Conservation (phyloP, 2,888 invertebrate species). For the Eremobia ochroleuca region DNA sequence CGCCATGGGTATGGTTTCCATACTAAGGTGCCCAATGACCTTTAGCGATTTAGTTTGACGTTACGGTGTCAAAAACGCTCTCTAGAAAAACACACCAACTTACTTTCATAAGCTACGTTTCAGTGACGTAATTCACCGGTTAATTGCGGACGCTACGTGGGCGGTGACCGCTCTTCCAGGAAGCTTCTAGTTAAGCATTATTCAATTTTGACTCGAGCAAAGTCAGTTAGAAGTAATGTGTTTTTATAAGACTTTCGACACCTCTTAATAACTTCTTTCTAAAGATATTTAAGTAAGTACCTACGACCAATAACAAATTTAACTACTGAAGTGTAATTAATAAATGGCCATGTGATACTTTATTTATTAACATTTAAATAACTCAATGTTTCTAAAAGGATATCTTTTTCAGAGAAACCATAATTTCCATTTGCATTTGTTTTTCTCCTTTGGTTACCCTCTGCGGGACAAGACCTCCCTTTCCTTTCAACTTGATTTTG, state of each 20-base stretch:
- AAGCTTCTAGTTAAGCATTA: too few species aligned
- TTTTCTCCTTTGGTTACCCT: background rate
- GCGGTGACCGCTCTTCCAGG: too few species aligned
- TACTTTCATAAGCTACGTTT: too few species aligned
- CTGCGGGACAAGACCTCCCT: background rate
- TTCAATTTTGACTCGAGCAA: background rate
- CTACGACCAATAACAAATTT: background rate
- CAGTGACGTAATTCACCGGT: too few species aligned
- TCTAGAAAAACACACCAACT: too few species aligned
- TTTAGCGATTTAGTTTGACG: too few species aligned
- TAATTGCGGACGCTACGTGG: too few species aligned
- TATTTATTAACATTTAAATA: background rate
- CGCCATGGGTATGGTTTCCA: too few species aligned
- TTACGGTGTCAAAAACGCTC: too few species aligned
- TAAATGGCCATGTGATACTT: background rate
- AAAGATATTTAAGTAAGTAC: background rate
- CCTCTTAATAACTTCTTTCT: background rate
- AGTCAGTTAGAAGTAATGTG: conserved; percentile 1
- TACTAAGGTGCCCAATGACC: too few species aligned
- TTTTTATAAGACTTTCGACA: background rate
- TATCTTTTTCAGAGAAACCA: background rate
- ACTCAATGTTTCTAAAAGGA: background rate
- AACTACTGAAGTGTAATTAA: conserved; percentile 1
- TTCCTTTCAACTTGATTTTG: background rate
- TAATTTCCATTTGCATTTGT: background rate